A percentile compares a stretch with the other conserved stretches of the same genome.
These are phyloP conservation scores for Boleophthalmus pectinirostris DNA, from an alignment of 2,113 vertebrate species.

Conservation along the genomic window DNA sequence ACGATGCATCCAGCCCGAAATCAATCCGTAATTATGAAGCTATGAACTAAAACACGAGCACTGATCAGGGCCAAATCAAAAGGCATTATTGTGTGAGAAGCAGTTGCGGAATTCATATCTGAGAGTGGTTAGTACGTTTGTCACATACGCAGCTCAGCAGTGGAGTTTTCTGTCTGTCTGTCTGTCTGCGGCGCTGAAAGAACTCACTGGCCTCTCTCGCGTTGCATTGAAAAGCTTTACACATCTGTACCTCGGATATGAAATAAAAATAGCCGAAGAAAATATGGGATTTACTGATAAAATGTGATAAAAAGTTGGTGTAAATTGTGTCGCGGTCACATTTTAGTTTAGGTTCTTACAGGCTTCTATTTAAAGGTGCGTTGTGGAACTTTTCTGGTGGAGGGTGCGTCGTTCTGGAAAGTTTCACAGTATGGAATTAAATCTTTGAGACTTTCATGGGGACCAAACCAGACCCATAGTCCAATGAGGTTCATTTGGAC, in stretches of 20 bases:
- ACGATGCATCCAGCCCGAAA: conserved; percentile 58
- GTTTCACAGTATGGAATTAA: too few relatives aligned
- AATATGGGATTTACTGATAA: neutral
- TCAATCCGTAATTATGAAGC: conserved; percentile 67
- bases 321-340: too few relatives aligned
- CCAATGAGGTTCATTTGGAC: too few relatives aligned
- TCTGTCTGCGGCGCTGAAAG: neutral
- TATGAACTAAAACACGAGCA: conserved; percentile 64
- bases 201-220: neutral
- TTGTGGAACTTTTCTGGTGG: too few relatives aligned
- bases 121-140: conserved; percentile 13
- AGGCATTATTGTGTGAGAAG: conserved; percentile 65
- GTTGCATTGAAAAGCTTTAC: neutral
- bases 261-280: neutral
- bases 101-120: conserved; percentile 54
- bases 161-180: too few relatives aligned
- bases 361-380: too few relatives aligned
- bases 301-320: neutral
- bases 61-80: conserved; percentile 70
- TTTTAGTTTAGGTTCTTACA: too few relatives aligned
- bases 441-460: too few relatives aligned
- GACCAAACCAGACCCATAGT: too few relatives aligned
- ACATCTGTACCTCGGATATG: neutral
- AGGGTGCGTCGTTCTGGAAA: too few relatives aligned
- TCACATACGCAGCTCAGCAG: neutral